Percentiles rank a stretch among this genome's conserved stretches.
phyloP scores from a whole-genome alignment of 2,888 invertebrate genomes.

The Maniola hyperantus region DNA sequence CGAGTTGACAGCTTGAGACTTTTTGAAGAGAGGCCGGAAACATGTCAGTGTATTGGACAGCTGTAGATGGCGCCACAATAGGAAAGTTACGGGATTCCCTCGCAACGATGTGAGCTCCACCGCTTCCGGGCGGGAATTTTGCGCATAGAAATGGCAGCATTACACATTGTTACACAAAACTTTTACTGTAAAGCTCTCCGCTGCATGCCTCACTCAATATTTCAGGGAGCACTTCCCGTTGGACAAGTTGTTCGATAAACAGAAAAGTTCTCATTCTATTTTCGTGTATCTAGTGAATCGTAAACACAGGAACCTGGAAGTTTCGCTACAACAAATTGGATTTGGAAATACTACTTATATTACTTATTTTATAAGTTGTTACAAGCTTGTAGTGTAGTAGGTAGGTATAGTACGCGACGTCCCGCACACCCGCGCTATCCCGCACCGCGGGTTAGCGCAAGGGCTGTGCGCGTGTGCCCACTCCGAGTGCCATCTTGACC shows the following conservation, averaged over 20 bases:
- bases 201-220: constrained; percentile 63
- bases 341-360: constrained; percentile 10
- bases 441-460: too few relatives aligned
- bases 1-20: constrained; percentile 75
- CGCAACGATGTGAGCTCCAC: constrained; percentile 55
- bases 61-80: constrained; percentile 78
- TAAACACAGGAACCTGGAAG: constrained; percentile 35
- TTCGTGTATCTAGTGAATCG: constrained; percentile 36
- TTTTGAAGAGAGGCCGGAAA: constrained; percentile 79
- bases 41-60: constrained; percentile 75
- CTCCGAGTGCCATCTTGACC: too few relatives aligned
- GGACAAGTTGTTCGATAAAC: constrained; percentile 62
- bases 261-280: constrained; percentile 53
- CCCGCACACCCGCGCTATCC: too few relatives aligned
- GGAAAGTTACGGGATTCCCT: constrained; percentile 63
- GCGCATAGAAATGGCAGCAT: constrained; percentile 81
- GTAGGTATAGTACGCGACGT: too few relatives aligned
- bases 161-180: constrained; percentile 79
- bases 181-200: constrained; percentile 74
- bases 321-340: constrained; percentile 30
- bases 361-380: not conserved
- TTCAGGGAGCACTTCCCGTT: constrained; percentile 63
- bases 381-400: too few relatives aligned
- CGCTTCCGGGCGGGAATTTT: constrained; percentile 68
- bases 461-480: too few relatives aligned